A percentile compares a stretch with the other conserved stretches of the same genome.
Evolutionary conservation across 2,113 vertebrate genomes (phyloP).

Genomic region (Rhinoderma darwinii): DNA sequence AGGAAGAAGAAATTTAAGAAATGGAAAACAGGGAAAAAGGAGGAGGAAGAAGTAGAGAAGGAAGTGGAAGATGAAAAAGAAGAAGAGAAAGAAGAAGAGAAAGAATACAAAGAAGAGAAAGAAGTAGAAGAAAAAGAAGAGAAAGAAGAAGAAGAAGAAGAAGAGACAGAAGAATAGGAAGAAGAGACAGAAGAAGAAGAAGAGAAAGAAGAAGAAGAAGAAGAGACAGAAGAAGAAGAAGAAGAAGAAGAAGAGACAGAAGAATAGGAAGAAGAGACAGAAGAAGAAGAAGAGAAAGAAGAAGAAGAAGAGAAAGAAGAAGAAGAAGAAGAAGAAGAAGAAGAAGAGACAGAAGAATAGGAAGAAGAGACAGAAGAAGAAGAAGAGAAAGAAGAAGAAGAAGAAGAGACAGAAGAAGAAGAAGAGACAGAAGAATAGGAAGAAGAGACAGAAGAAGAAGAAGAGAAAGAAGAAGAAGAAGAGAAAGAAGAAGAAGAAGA

Average conservation of each 20-base stretch:
- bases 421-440: not conserved
- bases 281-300: no score
- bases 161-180: no score
- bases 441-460: not conserved
- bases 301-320: not conserved
- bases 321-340: not conserved
- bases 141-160: not conserved
- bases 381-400: not conserved
- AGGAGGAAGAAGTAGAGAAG: not conserved
- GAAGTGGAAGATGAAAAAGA: not conserved
- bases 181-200: no score
- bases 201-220: no score
- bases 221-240: no score
- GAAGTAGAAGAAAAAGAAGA: not conserved
- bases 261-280: no score
- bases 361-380: not conserved
- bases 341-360: not conserved
- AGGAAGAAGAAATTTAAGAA: not conserved
- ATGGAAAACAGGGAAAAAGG: not conserved
- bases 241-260: no score
- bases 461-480: not conserved
- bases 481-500: not conserved
- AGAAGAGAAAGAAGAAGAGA: not conserved
- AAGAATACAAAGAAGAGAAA: not conserved
- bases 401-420: no score